These are phyloP conservation scores for Eupithecia abbreviata DNA, from an alignment of 2,888 invertebrate genomes.

Conservation along the genomic window DNA sequence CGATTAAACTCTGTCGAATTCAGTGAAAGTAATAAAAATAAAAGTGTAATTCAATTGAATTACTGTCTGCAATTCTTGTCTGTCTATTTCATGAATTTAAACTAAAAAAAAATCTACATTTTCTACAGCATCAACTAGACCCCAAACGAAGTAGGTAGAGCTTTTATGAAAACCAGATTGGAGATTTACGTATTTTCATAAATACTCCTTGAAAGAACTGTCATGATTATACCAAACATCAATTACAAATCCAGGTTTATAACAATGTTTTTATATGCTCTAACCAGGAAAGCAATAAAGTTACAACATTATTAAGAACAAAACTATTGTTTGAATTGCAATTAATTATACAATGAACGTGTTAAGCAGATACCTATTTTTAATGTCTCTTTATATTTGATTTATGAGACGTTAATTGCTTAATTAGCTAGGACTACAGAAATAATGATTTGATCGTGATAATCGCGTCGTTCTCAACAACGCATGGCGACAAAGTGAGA, in stretches of 20 bases:
- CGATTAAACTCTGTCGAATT: constrained; percentile 38
- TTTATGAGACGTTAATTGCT: constrained; percentile 4
- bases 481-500: not conserved
- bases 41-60: constrained; percentile 15
- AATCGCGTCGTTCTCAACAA: not conserved
- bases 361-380: not conserved
- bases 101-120: not conserved
- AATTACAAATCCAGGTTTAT: not conserved
- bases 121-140: not conserved
- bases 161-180: not conserved
- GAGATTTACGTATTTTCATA: not conserved
- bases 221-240: not conserved
- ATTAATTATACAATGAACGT: constrained; percentile 4
- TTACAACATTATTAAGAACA: not conserved
- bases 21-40: constrained; percentile 36
- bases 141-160: not conserved
- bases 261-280: not conserved
- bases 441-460: constrained; percentile 24
- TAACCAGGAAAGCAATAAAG: constrained; percentile 5
- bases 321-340: not conserved
- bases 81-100: not conserved
- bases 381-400: not conserved
- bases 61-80: not conserved
- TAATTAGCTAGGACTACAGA: constrained; percentile 2
- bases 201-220: not conserved